phyloP scores from a whole-genome alignment of 1,140 invertebrate genomes.

The Brachionus plicatilis region DNA sequence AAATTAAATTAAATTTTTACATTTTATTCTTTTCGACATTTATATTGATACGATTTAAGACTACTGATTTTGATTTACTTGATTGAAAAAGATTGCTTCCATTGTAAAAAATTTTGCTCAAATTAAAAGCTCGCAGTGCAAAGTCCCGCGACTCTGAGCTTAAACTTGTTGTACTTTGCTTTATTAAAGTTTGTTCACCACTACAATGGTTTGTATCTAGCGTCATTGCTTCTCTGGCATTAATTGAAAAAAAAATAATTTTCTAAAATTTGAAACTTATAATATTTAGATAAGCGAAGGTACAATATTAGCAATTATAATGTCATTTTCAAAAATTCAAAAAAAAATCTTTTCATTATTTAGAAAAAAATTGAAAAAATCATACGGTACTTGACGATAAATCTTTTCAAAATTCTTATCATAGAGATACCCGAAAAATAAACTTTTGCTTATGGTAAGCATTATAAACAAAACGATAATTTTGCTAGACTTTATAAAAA shows the following conservation, averaged over 20 bases:
- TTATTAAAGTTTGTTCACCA: neutral
- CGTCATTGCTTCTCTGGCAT: neutral
- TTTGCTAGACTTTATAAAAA: neutral
- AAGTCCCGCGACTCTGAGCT: neutral
- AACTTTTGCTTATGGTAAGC: neutral
- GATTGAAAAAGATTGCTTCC: neutral
- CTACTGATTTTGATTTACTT: neutral
- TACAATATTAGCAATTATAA: neutral
- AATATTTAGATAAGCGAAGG: neutral
- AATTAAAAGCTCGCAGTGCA: neutral
- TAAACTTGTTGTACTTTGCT: neutral
- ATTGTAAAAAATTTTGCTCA: neutral
- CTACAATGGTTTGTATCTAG: neutral
- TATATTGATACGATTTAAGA: conserved; percentile 13
- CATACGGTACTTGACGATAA: neutral
- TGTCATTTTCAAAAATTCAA: neutral
- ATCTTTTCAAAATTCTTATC: neutral
- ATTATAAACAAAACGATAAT: neutral
- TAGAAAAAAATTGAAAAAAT: neutral
- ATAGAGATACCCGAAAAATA: neutral
- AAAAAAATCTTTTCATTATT: neutral
- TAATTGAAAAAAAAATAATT: neutral
- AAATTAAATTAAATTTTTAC: neutral
- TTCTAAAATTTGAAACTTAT: neutral
- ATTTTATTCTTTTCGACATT: conserved; percentile 27